A percentile compares a stretch with the other conserved stretches of the same genome.
Conservation (phyloP, 2,797 vertebrate species). For the Cuniculus paca region DNA sequence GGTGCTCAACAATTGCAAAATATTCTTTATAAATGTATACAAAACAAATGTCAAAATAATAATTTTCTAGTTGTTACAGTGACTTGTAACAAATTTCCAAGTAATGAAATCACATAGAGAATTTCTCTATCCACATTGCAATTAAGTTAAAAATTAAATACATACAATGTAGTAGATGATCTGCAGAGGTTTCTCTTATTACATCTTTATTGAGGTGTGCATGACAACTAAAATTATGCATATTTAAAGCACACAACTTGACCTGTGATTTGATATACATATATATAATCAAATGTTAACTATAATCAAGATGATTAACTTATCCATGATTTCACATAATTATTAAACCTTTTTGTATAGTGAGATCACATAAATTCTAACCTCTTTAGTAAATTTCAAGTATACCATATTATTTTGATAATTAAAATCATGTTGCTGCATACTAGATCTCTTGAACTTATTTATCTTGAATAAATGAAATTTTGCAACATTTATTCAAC, state of each 20-base stretch:
- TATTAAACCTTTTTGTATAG: neutral
- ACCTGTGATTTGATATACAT: neutral
- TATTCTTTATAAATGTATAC: neutral
- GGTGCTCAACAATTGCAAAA: neutral
- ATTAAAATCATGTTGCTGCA: too few relatives aligned
- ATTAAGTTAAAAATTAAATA: constrained; percentile 34
- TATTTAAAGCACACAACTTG: neutral
- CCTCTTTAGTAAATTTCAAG: neutral
- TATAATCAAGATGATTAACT: neutral
- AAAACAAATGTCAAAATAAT: neutral
- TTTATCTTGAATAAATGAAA: neutral
- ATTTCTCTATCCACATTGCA: neutral
- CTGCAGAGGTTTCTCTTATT: neutral
- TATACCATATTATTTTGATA: neutral
- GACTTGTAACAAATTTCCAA: neutral
- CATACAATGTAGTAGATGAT: neutral
- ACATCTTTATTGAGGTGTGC: neutral
- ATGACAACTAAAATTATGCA: neutral
- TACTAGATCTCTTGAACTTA: too few relatives aligned
- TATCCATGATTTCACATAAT: neutral
- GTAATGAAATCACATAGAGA: neutral
- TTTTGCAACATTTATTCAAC: neutral
- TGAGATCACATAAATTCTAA: neutral
- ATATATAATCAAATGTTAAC: neutral
- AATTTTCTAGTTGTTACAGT: neutral